These are phyloP conservation scores for Oligia fasciuncula DNA, from an alignment of 2,888 invertebrate genomes.

Conservation along the genomic window DNA sequence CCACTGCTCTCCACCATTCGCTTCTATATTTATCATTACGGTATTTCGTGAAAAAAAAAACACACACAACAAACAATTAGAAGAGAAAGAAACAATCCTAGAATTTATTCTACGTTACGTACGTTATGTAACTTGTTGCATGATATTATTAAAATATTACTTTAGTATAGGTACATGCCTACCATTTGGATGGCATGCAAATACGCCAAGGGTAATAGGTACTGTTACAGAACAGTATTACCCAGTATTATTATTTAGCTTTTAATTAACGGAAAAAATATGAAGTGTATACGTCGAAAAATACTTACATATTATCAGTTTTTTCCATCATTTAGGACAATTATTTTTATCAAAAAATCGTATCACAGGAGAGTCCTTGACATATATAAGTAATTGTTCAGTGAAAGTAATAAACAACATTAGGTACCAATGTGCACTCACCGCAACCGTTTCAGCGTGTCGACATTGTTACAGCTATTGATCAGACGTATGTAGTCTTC, in stretches of 20 bases:
- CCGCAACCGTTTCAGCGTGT: slow-evolving; percentile 95
- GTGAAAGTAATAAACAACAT: slow-evolving; percentile 62
- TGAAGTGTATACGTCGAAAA: neutral
- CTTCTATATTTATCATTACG: neutral
- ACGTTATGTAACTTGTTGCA: neutral
- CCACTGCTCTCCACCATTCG: neutral
- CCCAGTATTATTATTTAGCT: neutral
- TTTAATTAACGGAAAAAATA: slow-evolving; percentile 20
- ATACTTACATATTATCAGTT: slow-evolving; percentile 4
- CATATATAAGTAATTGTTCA: slow-evolving; percentile 48
- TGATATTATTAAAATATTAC: neutral
- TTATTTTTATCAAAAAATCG: slow-evolving; percentile 24
- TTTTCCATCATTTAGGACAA: slow-evolving; percentile 10
- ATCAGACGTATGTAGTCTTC: slow-evolving; percentile 97
- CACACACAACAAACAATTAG: neutral
- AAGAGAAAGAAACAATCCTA: neutral
- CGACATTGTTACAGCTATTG: slow-evolving; percentile 94
- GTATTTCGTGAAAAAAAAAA: neutral
- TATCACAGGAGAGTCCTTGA: slow-evolving; percentile 51
- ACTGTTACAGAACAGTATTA: neutral
- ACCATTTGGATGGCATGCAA: slow-evolving; percentile 3
- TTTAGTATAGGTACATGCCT: neutral
- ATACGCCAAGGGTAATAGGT: neutral
- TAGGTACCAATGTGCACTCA: slow-evolving; percentile 78
- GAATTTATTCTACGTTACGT: no score